Percentiles rank a stretch among this genome's conserved stretches.
Conservation (phyloP, 2,797 vertebrate species). For the Petrocephalus sullivani region DNA sequence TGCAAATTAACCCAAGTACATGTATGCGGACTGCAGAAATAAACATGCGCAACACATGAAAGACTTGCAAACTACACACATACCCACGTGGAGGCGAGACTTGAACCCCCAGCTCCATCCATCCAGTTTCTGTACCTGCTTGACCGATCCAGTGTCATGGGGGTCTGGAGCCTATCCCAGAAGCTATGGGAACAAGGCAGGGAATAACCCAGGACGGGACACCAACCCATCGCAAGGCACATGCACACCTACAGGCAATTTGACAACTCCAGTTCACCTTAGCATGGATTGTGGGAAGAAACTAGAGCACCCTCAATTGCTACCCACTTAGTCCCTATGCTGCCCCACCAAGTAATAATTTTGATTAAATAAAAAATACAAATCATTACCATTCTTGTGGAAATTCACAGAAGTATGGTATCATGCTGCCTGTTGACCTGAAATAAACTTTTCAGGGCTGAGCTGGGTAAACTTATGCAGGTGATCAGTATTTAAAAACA, state of each 20-base stretch:
- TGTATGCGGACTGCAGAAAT: not conserved
- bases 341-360: not conserved
- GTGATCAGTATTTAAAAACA: not conserved
- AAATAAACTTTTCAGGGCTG: conserved; percentile 3
- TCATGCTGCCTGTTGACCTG: not conserved
- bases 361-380: not conserved
- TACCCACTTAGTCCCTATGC: not conserved
- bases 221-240: not conserved
- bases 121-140: not conserved
- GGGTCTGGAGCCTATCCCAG: not conserved
- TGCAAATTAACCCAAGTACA: not conserved
- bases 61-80: not conserved
- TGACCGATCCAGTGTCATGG: not conserved
- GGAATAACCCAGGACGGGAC: not conserved
- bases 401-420: not conserved
- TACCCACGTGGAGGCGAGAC: not conserved
- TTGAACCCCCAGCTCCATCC: not conserved
- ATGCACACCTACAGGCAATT: not conserved
- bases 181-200: not conserved
- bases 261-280: not conserved
- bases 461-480: not conserved
- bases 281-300: not conserved
- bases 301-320: not conserved
- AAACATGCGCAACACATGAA: not conserved
- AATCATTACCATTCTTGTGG: not conserved